phyloP scores from a whole-genome alignment of 2,797 vertebrate species.

The Falco concolor region DNA sequence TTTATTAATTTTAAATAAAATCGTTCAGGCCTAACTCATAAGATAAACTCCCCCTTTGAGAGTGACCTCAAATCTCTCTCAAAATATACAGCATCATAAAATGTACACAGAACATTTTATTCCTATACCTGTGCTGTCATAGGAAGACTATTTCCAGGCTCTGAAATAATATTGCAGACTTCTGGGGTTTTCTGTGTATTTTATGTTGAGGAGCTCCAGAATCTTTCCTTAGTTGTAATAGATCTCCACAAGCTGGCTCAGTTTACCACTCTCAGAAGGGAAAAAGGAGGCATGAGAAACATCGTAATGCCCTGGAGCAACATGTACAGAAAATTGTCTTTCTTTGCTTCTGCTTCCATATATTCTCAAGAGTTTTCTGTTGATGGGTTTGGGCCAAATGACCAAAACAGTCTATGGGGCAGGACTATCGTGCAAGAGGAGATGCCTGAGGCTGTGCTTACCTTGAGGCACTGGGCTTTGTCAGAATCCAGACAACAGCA shows the following conservation, averaged over 20 bases:
- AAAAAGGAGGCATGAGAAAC: neutral
- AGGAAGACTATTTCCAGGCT: conserved; percentile 49
- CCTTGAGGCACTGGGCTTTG: neutral
- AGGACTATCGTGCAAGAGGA: neutral
- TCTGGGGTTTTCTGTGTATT: neutral
- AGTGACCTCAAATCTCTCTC: conserved; percentile 9
- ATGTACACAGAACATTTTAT: conserved; percentile 22
- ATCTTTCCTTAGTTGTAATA: neutral
- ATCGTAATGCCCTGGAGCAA: neutral
- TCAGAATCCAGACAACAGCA: neutral
- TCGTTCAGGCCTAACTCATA: neutral
- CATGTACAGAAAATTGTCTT: neutral
- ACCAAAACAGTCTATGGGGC: neutral
- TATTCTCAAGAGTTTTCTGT: accelerated
- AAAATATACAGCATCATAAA: conserved; percentile 27
- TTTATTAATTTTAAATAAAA: conserved; percentile 42
- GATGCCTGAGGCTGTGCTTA: neutral
- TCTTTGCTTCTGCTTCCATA: neutral
- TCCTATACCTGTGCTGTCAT: neutral
- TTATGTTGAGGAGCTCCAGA: neutral
- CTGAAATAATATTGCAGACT: conserved; percentile 23
- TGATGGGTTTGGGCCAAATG: neutral
- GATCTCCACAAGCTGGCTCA: neutral
- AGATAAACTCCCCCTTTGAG: conserved; percentile 9
- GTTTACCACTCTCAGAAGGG: neutral